Percentiles rank a stretch among this genome's conserved stretches.
phyloP scores from a whole-genome alignment of 2,113 vertebrate species.

The Nanger granti region DNA sequence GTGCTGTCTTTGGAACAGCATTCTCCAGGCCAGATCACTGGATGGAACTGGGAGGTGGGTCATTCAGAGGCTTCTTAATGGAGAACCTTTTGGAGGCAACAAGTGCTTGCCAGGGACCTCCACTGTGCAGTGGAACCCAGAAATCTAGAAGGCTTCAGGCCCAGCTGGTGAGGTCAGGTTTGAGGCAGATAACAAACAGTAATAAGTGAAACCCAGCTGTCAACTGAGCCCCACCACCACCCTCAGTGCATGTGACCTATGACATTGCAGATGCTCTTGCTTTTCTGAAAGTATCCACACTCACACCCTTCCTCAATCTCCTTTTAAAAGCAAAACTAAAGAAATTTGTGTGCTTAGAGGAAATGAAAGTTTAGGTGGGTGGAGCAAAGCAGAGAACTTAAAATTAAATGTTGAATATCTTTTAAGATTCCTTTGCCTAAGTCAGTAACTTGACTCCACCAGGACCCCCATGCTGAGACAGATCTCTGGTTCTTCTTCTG shows the following conservation, averaged over 20 bases:
- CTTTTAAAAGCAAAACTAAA: background rate
- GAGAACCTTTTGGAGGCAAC: background rate
- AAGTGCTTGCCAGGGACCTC: background rate
- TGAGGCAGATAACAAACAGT: background rate
- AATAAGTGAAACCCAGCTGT: background rate
- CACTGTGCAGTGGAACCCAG: background rate
- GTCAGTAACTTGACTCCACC: background rate
- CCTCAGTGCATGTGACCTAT: accelerated
- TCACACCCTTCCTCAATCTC: background rate
- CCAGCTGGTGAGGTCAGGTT: background rate
- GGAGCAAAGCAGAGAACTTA: background rate
- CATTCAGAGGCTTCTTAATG: background rate
- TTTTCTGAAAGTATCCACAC: background rate
- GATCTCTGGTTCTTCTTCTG: background rate
- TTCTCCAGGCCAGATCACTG: background rate
- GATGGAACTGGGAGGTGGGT: background rate
- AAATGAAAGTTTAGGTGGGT: background rate
- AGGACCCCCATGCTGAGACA: too few relatives aligned
- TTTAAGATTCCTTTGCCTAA: background rate
- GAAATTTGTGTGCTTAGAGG: background rate
- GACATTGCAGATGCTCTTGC: background rate
- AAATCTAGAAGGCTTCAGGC: background rate
- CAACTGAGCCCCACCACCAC: background rate
- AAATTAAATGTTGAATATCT: background rate
- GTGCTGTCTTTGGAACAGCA: background rate